phyloP scores from a whole-genome alignment of 2,113 vertebrate genomes.

The Tenrec ecaudatus region DNA sequence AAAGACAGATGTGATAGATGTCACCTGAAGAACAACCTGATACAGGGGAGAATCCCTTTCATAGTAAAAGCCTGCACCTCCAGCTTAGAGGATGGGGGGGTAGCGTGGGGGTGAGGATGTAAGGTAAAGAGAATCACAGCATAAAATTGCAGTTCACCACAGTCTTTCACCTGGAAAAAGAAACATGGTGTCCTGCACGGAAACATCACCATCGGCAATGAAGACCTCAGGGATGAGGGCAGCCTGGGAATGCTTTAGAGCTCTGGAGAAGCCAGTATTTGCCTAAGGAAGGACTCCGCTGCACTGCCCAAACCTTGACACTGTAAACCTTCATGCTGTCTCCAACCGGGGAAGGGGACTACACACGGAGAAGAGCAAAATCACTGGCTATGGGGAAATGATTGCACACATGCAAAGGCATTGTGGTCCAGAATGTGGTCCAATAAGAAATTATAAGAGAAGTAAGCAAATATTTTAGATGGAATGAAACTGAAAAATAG shows the following conservation, averaged over 20 bases:
- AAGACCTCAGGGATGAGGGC: background rate
- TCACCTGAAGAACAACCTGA: background rate
- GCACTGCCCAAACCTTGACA: background rate
- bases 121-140: background rate
- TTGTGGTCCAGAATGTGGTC: background rate
- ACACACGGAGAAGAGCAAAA: background rate
- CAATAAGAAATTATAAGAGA: background rate
- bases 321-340: slow-evolving; percentile 7
- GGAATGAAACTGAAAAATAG: background rate
- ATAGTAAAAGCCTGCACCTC: background rate
- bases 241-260: background rate
- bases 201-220: too few relatives aligned
- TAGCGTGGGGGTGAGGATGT: background rate
- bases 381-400: background rate
- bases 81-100: background rate
- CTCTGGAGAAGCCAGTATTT: background rate
- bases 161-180: background rate
- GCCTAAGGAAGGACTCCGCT: background rate
- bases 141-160: background rate
- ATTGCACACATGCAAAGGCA: background rate
- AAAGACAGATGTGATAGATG: background rate
- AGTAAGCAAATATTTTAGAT: background rate
- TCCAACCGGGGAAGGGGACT: background rate
- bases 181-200: too few relatives aligned
- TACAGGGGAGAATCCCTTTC: background rate